Conservation (phyloP, 2,113 vertebrate genomes). For the Balaenoptera acutorostrata region DNA sequence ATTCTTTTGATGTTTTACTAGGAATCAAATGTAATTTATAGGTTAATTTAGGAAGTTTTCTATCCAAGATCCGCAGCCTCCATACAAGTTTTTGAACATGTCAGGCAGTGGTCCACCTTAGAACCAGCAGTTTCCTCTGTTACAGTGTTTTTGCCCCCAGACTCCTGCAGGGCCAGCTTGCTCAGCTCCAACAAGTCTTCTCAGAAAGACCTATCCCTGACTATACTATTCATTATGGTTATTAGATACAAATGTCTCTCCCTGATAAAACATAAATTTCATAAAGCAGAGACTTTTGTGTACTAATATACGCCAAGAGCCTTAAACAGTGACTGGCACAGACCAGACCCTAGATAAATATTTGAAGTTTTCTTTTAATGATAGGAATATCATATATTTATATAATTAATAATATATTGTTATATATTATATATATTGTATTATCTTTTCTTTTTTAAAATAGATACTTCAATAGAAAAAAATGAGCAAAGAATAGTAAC, state of each 20-base stretch:
- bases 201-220: neutral
- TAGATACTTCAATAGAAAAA: neutral
- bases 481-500: neutral
- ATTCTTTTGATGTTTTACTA: neutral
- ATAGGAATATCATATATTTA: neutral
- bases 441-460: neutral
- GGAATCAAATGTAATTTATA: neutral
- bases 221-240: neutral
- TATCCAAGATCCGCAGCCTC: neutral
- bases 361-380: neutral
- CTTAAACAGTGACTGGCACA: neutral
- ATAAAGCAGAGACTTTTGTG: neutral
- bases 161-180: neutral
- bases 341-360: neutral
- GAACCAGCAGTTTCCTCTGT: neutral
- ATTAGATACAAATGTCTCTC: neutral
- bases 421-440: neutral
- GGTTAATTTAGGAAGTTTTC: neutral
- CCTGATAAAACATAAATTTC: neutral
- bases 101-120: neutral
- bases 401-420: neutral
- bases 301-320: neutral
- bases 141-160: neutral
- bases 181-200: neutral
- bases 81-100: neutral